These are phyloP conservation scores for Anagrus nilaparvatae DNA, from an alignment of 1,140 invertebrate genomes.

Conservation along the genomic window DNA sequence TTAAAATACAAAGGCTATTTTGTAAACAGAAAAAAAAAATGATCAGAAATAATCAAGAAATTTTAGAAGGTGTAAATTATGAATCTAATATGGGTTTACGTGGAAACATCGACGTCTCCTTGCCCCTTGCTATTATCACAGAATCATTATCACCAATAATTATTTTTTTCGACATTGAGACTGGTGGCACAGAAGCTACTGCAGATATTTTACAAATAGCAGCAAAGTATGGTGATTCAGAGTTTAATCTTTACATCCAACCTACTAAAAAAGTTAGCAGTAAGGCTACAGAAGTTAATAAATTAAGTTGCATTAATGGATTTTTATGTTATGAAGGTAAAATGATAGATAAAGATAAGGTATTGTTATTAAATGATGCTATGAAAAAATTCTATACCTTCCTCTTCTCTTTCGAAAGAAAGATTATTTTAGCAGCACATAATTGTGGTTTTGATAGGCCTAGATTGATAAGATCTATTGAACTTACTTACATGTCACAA, in stretches of 20 bases:
- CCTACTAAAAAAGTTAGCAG: constrained; percentile 8
- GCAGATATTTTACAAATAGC: constrained; percentile 15
- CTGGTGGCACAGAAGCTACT: constrained; percentile 1
- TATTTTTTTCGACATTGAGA: constrained; percentile 14
- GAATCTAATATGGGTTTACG: constrained; percentile 12
- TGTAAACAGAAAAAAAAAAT: constrained; percentile 11
- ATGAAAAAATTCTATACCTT: constrained; percentile 1
- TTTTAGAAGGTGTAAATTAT: constrained; percentile 11
- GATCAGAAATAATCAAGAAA: constrained; percentile 13
- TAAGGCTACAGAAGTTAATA: constrained; percentile 1
- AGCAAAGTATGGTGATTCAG: constrained; percentile 3
- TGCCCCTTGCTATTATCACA: background rate
- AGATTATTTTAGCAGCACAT: constrained; percentile 1
- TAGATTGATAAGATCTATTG: constrained; percentile 5
- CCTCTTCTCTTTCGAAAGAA: background rate
- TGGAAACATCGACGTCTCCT: background rate
- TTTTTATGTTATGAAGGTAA: background rate
- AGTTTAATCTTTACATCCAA: constrained; percentile 12
- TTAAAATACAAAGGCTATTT: constrained; percentile 13
- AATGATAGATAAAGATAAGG: background rate
- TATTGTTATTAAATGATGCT: background rate
- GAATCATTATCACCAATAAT: constrained; percentile 3
- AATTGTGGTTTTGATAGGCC: constrained; percentile 9
- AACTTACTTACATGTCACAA: constrained; percentile 2
- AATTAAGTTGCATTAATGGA: background rate